Base-by-base conservation (phyloP, 2,888 invertebrate genomes). In the Calliphora vomitoria region DNA sequence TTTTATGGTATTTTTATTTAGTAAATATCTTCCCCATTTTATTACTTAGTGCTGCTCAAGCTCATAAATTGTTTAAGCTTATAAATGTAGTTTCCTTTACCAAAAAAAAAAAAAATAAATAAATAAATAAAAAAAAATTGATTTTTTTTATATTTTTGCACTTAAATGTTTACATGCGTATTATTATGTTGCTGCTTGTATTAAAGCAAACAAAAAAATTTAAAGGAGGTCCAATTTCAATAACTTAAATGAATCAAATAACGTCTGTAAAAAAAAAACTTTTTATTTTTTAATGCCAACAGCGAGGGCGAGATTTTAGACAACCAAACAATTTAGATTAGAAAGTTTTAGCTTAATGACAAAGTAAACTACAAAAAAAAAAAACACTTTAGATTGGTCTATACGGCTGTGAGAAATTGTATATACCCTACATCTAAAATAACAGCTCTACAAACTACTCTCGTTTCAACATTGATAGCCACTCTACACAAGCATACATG, bases 221-320 rank as follows among this genome's bases (percentile, higher is more conserved):
- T 68, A 6, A 47, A 31, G 68, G 35, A 55, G 66, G 47, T 62
- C 71, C 64, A 44, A 82, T 82, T 66, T 82, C 58, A 66, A 82
- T 82, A 74, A 82, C 47, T 58, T 58, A 74, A 72, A 64, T 38
- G 72, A 55, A 72, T 25, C 71, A 41, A 38, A 62, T 72, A 25
- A 58, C 53, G 58, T 72, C n/a, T 10, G n/a, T 11, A 25, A 60
- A 60, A 60, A 18, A 15, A 35, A 53, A 35, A 1, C 1, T 68
- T 25, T 25, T 20, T 41, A 4, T 64, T 41, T 64, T 18, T 11
- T 41, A 41, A 41, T 41, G 18, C 41, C 38, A 10, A 20, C 20
- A 41, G 64, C 64, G 25, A 74, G 18, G 60, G 74, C 41, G 71
- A 55, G 18, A 4, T 2, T 64, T 66, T 13, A 55, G 41, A 58